Percentiles rank a stretch among this genome's conserved stretches.
Conservation (phyloP, 2,797 vertebrate genomes). For the Schizopygopsis malacanthus region DNA sequence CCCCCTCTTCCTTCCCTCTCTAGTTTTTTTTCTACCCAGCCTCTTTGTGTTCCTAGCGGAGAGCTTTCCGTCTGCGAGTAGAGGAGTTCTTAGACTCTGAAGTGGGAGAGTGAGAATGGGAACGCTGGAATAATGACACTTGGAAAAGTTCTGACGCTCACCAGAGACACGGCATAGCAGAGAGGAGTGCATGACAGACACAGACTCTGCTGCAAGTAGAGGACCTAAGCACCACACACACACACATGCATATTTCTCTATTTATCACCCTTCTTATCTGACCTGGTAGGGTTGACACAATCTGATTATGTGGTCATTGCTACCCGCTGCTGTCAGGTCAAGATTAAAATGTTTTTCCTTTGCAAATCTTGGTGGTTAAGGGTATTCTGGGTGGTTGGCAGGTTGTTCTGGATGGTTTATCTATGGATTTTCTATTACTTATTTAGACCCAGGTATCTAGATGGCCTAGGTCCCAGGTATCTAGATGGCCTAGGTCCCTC, state of each 20-base stretch:
- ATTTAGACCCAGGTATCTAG: neutral
- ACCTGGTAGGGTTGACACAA: conserved; percentile 15
- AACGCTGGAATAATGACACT: conserved; percentile 51
- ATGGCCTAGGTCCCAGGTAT: neutral
- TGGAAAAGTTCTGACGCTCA: conserved; percentile 40
- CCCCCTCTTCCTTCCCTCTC: conserved; percentile 63
- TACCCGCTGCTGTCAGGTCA: conserved; percentile 19
- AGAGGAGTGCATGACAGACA: conserved; percentile 18
- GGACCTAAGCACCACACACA: neutral
- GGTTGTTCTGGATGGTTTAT: neutral
- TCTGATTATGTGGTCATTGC: conserved; percentile 29
- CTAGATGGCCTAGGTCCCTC: neutral
- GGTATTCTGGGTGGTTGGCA: conserved; percentile 2
- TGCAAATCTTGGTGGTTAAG: neutral
- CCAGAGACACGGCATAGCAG: conserved; percentile 17
- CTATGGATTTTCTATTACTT: neutral
- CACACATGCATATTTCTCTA: neutral
- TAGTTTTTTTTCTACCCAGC: conserved; percentile 46
- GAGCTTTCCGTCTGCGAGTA: conserved; percentile 37
- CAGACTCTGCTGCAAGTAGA: conserved; percentile 16
- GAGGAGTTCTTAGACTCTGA: conserved; percentile 39
- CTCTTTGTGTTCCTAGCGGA: conserved; percentile 66
- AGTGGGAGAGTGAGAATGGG: conserved; percentile 39
- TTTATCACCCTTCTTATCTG: neutral
- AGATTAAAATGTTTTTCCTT: conserved; percentile 22